Conservation (phyloP, 2,888 invertebrate species). For the Iselma pallidipennis region DNA sequence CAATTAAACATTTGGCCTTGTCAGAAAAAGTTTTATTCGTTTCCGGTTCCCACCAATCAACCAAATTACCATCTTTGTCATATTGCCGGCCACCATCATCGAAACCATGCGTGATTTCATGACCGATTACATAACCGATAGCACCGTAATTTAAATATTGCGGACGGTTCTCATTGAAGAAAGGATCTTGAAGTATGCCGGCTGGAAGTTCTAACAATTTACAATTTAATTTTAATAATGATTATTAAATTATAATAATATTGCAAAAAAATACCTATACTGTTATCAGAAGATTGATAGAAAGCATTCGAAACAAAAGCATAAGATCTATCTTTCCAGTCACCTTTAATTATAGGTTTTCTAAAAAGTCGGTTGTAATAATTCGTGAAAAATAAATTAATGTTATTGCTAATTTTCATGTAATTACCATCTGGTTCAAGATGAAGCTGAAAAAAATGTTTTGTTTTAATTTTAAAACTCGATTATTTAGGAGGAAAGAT, state of each 20-base stretch:
- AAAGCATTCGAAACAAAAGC: not conserved
- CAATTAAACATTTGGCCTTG: constrained; percentile 80
- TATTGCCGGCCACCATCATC: constrained; percentile 83
- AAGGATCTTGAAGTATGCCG: constrained; percentile 82
- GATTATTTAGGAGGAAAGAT: not conserved
- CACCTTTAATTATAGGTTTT: not conserved
- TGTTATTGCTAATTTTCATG: not conserved
- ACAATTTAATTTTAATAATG: not conserved
- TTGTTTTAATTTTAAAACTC: not conserved
- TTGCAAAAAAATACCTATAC: not conserved
- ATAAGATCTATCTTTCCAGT: not conserved
- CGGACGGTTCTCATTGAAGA: constrained; percentile 81
- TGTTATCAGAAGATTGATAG: not conserved
- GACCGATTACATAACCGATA: constrained; percentile 82
- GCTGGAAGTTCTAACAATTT: constrained; percentile 66
- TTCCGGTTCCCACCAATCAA: constrained; percentile 83
- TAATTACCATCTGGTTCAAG: not conserved
- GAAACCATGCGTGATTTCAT: constrained; percentile 84
- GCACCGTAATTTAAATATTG: constrained; percentile 85
- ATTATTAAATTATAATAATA: constrained; percentile 42
- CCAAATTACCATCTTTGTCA: constrained; percentile 81
- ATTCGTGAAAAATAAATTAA: not conserved
- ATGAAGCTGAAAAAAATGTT: not conserved
- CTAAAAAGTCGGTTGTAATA: not conserved
- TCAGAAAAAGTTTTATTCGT: constrained; percentile 77